These are phyloP conservation scores for Choloepus didactylus DNA, from an alignment of 2,797 vertebrate genomes.

Conservation along the genomic window DNA sequence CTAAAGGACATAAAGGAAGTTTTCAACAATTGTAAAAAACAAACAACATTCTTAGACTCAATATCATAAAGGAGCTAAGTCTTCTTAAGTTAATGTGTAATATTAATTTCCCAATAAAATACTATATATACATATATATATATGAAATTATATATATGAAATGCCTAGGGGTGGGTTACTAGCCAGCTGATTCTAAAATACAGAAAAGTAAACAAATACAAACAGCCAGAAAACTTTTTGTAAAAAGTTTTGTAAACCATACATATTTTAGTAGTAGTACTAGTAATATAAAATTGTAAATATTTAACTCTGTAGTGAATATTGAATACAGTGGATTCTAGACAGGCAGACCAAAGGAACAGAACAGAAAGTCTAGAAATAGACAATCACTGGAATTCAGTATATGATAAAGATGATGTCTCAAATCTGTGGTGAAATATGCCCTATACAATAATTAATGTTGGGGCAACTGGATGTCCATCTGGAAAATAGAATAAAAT, in stretches of 20 bases:
- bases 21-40: background rate
- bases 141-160: too few species aligned
- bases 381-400: slow-evolving; percentile 5
- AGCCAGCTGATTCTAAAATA: background rate
- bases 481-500: slow-evolving; percentile 36
- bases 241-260: background rate
- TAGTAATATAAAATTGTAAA: background rate
- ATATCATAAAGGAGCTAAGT: background rate
- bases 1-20: background rate
- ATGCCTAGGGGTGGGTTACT: background rate
- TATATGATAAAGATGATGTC: slow-evolving; percentile 1
- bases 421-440: background rate
- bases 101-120: background rate
- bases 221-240: background rate
- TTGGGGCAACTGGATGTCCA: background rate
- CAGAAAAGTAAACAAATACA: background rate
- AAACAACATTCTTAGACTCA: background rate
- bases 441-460: background rate
- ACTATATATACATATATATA: too few species aligned
- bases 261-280: background rate
- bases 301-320: background rate
- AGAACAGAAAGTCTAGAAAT: background rate
- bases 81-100: background rate
- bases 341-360: background rate
- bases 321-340: background rate